Percentiles rank a stretch among this genome's conserved stretches.
Conservation (phyloP, 2,888 invertebrate genomes). For the Drosophila macrospina region DNA sequence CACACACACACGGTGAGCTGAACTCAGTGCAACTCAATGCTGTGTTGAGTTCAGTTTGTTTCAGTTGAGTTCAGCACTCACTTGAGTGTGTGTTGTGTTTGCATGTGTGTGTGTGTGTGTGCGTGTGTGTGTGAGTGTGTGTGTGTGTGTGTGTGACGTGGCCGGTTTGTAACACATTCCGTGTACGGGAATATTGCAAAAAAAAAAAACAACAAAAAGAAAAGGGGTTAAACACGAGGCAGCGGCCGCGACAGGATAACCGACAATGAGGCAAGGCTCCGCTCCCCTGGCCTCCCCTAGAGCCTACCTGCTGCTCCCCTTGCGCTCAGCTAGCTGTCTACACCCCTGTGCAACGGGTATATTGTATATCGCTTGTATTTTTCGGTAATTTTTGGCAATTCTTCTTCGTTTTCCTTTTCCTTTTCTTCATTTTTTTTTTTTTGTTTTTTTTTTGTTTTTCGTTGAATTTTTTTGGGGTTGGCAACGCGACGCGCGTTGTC, state of each 20-base stretch:
- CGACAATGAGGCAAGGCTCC: slow-evolving; percentile 54
- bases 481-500: slow-evolving; percentile 36
- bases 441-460: slow-evolving; percentile 32
- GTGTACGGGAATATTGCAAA: slow-evolving; percentile 48
- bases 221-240: slow-evolving; percentile 72
- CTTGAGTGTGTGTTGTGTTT: not conserved
- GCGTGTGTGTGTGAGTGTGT: slow-evolving; percentile 15
- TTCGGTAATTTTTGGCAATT: slow-evolving; percentile 74
- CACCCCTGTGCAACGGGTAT: slow-evolving; percentile 36
- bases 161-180: slow-evolving; percentile 74
- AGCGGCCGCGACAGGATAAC: slow-evolving; percentile 61
- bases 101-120: not conserved
- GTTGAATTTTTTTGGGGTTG: slow-evolving; percentile 68
- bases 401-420: slow-evolving; percentile 53
- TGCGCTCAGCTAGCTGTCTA: not conserved
- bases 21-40: slow-evolving; percentile 1
- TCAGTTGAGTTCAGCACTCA: slow-evolving; percentile 24
- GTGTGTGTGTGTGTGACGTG: slow-evolving; percentile 42
- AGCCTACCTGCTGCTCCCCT: too few relatives aligned
- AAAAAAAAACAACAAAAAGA: slow-evolving; percentile 9
- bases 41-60: slow-evolving; percentile 12
- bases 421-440: slow-evolving; percentile 35
- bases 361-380: slow-evolving; percentile 58
- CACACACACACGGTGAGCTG: slow-evolving; percentile 35
- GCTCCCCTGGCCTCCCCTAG: too few relatives aligned